Evolutionary conservation across 2,888 invertebrate species (phyloP).

Genomic region (Colostygia pectinataria): DNA sequence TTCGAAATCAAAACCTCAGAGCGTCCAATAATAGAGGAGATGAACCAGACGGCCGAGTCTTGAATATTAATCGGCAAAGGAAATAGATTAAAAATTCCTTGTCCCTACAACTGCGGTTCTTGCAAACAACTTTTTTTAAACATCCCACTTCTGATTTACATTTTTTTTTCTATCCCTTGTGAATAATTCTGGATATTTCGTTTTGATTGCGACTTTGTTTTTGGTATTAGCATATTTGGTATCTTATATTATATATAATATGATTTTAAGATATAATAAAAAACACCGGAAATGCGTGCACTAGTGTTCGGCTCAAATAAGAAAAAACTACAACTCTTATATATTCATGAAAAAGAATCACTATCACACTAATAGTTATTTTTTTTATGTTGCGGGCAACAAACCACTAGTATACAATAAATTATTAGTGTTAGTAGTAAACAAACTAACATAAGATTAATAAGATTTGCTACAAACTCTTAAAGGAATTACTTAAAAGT

Average conservation of each 20-base stretch:
- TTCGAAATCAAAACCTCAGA: slow-evolving; percentile 71
- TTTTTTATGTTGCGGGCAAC: no score
- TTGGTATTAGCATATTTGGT: slow-evolving; percentile 21
- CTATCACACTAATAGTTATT: no score
- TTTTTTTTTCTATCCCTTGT: slow-evolving; percentile 76
- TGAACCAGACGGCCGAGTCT: slow-evolving; percentile 80
- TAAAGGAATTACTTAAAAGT: slow-evolving; percentile 62
- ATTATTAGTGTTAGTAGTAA: no score
- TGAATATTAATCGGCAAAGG: slow-evolving; percentile 83
- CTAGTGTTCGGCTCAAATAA: no score
- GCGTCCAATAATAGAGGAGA: slow-evolving; percentile 81
- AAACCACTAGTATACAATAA: no score
- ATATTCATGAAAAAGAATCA: no score
- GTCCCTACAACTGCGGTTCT: slow-evolving; percentile 70
- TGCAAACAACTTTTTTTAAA: slow-evolving; percentile 80
- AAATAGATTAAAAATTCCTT: slow-evolving; percentile 84
- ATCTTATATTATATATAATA: background rate
- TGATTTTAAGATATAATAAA: no score
- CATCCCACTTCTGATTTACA: slow-evolving; percentile 71
- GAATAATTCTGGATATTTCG: slow-evolving; percentile 77
- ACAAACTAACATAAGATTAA: no score
- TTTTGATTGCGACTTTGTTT: slow-evolving; percentile 49
- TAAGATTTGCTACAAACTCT: slow-evolving; percentile 38
- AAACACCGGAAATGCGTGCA: no score
- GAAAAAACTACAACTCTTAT: no score